phyloP scores from a whole-genome alignment of 2,888 invertebrate species.

The Melanargia galathea region DNA sequence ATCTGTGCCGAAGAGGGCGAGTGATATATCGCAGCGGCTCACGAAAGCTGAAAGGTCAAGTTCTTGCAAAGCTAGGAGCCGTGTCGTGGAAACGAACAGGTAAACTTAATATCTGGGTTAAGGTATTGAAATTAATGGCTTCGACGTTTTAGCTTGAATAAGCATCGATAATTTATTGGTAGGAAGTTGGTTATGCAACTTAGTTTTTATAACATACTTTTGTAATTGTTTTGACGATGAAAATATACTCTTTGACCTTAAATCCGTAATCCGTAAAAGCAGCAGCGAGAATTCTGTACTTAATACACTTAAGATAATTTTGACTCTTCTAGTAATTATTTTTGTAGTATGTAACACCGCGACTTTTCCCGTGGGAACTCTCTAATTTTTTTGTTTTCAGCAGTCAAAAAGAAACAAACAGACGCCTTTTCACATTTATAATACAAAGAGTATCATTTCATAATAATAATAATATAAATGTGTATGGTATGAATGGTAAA shows the following conservation, averaged over 20 bases:
- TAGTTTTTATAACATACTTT: neutral
- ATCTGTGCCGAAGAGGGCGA: slow-evolving; percentile 41
- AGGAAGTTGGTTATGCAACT: neutral
- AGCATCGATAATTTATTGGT: slow-evolving; percentile 10
- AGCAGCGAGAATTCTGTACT: too few relatives aligned
- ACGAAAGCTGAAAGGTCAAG: slow-evolving; percentile 66
- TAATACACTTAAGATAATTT: too few relatives aligned
- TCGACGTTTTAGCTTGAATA: slow-evolving; percentile 15
- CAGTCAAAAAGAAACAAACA: too few relatives aligned
- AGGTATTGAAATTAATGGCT: slow-evolving; percentile 25
- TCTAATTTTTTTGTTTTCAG: too few relatives aligned
- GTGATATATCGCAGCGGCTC: slow-evolving; percentile 59
- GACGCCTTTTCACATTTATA: too few relatives aligned
- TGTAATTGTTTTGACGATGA: neutral
- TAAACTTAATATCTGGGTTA: slow-evolving; percentile 28
- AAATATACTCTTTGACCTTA: neutral
- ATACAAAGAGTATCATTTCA: too few relatives aligned
- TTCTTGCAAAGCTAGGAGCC: slow-evolving; percentile 42
- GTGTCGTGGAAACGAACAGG: slow-evolving; percentile 34
- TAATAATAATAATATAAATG: too few relatives aligned
- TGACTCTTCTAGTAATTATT: too few relatives aligned
- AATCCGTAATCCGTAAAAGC: too few relatives aligned
- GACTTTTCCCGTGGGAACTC: too few relatives aligned
- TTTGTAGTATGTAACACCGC: too few relatives aligned
- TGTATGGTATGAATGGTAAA: too few relatives aligned